phyloP scores from a whole-genome alignment of 2,113 vertebrate species.

The Sinocyclocheilus rhinocerous region DNA sequence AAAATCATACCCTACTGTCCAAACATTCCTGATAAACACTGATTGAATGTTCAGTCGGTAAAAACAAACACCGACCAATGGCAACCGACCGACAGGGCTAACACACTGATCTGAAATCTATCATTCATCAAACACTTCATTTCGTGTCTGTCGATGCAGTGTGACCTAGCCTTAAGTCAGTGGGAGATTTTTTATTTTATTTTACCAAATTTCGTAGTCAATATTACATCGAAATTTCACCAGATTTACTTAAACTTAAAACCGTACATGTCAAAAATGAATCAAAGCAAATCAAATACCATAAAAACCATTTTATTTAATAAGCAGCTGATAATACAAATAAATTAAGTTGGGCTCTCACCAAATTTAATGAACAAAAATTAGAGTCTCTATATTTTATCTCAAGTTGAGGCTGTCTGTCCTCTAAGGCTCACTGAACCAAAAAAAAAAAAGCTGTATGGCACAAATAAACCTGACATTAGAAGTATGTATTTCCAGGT shows the following conservation, averaged over 20 bases:
- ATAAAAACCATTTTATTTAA: constrained; percentile 76
- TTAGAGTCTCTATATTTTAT: constrained; percentile 21
- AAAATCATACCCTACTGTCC: background rate
- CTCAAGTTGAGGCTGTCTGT: constrained; percentile 31
- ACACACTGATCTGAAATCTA: background rate
- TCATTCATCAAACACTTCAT: background rate
- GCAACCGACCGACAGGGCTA: no score
- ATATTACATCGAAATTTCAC: background rate
- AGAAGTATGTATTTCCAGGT: constrained; percentile 44
- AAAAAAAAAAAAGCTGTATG: background rate
- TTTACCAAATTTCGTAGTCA: no score
- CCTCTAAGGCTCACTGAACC: constrained; percentile 64
- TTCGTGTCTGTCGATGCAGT: background rate
- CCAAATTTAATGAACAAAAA: constrained; percentile 54
- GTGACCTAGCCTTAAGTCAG: background rate
- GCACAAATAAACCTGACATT: constrained; percentile 37
- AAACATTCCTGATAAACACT: background rate
- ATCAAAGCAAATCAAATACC: constrained; percentile 50
- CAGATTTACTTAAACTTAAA: background rate
- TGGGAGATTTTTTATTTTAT: background rate
- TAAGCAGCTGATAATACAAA: constrained; percentile 71
- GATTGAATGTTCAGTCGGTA: background rate
- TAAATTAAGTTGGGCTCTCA: constrained; percentile 72
- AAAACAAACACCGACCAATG: background rate
- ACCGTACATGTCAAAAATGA: background rate